Percentiles rank a stretch among this genome's conserved stretches.
Conservation (phyloP, 2,888 invertebrate species). For the Ypsolopha sequella region DNA sequence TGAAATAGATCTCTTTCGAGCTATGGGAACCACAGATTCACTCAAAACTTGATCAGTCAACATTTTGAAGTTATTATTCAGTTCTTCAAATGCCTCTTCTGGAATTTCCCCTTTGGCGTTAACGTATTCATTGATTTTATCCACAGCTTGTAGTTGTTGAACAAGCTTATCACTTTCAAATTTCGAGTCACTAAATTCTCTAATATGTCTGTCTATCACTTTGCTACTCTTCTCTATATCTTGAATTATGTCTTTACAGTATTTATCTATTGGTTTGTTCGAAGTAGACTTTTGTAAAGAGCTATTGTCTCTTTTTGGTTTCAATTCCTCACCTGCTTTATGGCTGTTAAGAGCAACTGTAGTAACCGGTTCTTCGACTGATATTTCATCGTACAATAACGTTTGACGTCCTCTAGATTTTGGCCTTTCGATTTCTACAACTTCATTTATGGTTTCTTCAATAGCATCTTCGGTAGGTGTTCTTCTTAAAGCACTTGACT, state of each 20-base stretch:
- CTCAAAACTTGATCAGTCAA: slow-evolving; percentile 42
- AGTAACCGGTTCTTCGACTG: slow-evolving; percentile 25
- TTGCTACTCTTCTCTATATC: slow-evolving; percentile 55
- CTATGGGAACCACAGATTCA: slow-evolving; percentile 19
- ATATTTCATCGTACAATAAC: slow-evolving; percentile 29
- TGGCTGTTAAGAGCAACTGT: slow-evolving; percentile 25
- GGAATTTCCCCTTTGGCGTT: slow-evolving; percentile 39
- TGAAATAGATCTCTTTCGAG: slow-evolving; percentile 43
- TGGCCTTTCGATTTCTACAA: slow-evolving; percentile 34
- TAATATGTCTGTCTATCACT: slow-evolving; percentile 64
- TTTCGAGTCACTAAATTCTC: slow-evolving; percentile 50
- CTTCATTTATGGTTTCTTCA: slow-evolving; percentile 34
- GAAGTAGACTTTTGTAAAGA: slow-evolving; percentile 28
- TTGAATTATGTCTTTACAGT: slow-evolving; percentile 55
- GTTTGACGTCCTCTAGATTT: slow-evolving; percentile 49
- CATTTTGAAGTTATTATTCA: slow-evolving; percentile 57
- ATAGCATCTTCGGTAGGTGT: slow-evolving; percentile 46
- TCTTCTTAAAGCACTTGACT: slow-evolving; percentile 33
- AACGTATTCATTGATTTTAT: slow-evolving; percentile 61
- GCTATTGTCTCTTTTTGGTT: slow-evolving; percentile 29
- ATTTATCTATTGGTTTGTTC: slow-evolving; percentile 47
- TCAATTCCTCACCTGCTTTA: slow-evolving; percentile 22
- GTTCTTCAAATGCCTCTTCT: slow-evolving; percentile 34
- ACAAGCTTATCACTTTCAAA: slow-evolving; percentile 60
- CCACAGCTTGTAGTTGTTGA: slow-evolving; percentile 59